Evolutionary conservation across 2,888 invertebrate species (phyloP), one percentile per base, ranked within the genome.

Genomic region (Drosophila affinis): DNA sequence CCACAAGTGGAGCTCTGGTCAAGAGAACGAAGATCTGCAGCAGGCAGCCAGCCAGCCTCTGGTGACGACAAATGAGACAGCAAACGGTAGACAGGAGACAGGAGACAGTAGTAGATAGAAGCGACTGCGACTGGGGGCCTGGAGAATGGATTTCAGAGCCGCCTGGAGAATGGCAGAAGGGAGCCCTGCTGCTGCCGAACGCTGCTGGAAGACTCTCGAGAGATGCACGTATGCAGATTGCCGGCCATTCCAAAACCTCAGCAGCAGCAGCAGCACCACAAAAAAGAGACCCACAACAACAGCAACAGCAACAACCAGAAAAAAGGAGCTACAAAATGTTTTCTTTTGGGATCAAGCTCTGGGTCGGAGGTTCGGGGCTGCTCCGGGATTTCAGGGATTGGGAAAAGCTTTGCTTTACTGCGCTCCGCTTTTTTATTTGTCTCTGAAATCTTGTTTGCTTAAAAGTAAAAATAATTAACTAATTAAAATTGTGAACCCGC

Each of bases 171-270:
- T 67, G 68, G 57, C 65, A 67, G 67, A 65, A 67, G 67, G 67
- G 65, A 67, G 65, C 67, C 74, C 62, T 61, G 61, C 52, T 24
- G 46, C 60, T 61, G 52, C 32, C 14, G 14, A 39, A 39, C 39
- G 39, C 39, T 39, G 39, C 39, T 54, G 45, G 54, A 55, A 72
- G 68, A 76, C 72, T 76, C 67, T 45, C 59, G 56, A 47, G 65
- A 89, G 88, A 88, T 88, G 88, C 88, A 88, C 88, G 88, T 89
- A 88, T 87, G 88, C 81, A 87, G 88, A 88, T 88, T 88, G 85
- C 76, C 75, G 80, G 72, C 76, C 86, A 79, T 73, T 74, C 67
- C 83, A 74, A 54, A 39, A 56, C 68, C 60, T 56, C 70, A 21
- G 32, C 9, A 12, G 2, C 17, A 46, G 34, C 53, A 44, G 39